Evolutionary conservation across 2,797 vertebrate genomes (phyloP).

Genomic region (Hirundo rustica): DNA sequence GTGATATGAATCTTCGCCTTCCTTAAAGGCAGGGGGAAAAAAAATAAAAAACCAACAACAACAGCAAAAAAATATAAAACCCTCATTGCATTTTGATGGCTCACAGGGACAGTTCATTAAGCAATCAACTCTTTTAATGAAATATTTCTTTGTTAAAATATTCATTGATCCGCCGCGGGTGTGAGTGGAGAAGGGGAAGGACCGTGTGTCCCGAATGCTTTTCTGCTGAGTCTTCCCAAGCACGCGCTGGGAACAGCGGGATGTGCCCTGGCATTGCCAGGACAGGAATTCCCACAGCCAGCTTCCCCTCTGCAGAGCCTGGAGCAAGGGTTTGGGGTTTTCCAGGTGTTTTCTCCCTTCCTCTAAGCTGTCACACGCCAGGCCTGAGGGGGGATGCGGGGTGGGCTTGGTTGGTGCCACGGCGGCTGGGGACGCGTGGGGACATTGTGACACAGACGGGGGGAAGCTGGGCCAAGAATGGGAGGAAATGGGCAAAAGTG

Average conservation of each 20-base stretch:
- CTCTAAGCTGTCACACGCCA: not conserved
- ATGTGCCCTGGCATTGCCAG: constrained; percentile 25
- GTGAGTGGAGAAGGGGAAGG: constrained; percentile 35
- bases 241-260: not conserved
- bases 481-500: not conserved
- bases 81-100: constrained; percentile 69
- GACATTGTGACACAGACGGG: rapidly evolving
- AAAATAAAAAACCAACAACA: not conserved
- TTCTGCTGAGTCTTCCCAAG: constrained; percentile 12
- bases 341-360: rapidly evolving
- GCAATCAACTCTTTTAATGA: constrained; percentile 80
- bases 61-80: not conserved
- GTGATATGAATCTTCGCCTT: constrained; percentile 71
- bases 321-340: not conserved
- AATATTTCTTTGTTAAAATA: constrained; percentile 83
- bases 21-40: constrained; percentile 21
- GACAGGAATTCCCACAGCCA: not conserved
- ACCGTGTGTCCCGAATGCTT: constrained; percentile 49
- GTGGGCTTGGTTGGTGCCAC: rapidly evolving
- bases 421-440: rapidly evolving
- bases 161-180: constrained; percentile 73
- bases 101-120: constrained; percentile 81
- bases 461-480: not conserved
- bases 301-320: not conserved
- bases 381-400: rapidly evolving